Evolutionary conservation across 2,888 invertebrate genomes (phyloP).

Genomic region (Pycnomerus fuliginosus): DNA sequence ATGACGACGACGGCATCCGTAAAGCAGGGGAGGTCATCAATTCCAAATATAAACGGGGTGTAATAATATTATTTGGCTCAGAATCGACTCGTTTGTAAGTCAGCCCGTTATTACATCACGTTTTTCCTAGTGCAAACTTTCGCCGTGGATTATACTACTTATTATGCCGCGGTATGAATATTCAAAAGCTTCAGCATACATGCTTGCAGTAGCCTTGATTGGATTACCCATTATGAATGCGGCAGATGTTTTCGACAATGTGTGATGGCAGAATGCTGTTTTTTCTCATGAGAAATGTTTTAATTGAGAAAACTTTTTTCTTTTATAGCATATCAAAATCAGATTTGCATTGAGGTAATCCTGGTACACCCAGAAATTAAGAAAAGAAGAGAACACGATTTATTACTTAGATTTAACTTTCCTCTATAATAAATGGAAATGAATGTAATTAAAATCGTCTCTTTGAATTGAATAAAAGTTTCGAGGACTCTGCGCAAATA

Average conservation of each 20-base stretch:
- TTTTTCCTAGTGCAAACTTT: constrained; percentile 23
- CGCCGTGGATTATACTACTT: constrained; percentile 26
- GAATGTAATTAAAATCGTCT: constrained; percentile 30
- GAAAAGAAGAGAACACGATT: constrained; percentile 30
- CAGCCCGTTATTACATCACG: no score
- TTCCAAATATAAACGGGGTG: no score
- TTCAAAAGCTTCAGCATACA: constrained; percentile 27
- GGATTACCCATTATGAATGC: constrained; percentile 26
- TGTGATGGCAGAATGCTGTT: constrained; percentile 4
- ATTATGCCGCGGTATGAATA: constrained; percentile 29
- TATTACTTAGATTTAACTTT: constrained; percentile 31
- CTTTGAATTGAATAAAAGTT: constrained; percentile 23
- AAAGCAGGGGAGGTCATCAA: no score
- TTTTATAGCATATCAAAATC: no score
- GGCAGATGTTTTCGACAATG: constrained; percentile 23
- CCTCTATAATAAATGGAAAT: constrained; percentile 32
- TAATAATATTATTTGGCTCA: no score
- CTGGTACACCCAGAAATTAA: no score
- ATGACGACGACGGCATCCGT: no score
- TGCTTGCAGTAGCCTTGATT: constrained; percentile 21
- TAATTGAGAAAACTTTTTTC: background rate
- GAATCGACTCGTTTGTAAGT: no score
- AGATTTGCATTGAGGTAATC: no score
- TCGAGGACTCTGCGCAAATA: constrained; percentile 17
- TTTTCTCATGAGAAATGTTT: background rate